Conservation (phyloP, 2,797 vertebrate genomes). For the Trematocara caparti region DNA sequence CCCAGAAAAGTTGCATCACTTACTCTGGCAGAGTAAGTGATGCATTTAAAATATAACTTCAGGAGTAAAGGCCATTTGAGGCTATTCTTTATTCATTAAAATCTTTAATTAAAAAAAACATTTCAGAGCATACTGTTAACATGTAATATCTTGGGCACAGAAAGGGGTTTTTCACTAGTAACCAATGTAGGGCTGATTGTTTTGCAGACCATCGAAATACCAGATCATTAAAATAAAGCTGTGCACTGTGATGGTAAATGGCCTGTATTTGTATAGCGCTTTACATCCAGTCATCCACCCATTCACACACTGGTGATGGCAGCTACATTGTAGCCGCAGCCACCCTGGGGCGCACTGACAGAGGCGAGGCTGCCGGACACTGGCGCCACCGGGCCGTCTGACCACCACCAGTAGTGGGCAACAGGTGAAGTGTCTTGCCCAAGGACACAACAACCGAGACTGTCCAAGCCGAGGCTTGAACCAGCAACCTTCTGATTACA, state of each 20-base stretch:
- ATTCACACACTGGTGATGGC: too few species aligned
- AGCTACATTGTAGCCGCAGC: too few species aligned
- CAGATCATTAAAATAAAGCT: rapidly evolving
- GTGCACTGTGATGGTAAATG: neutral
- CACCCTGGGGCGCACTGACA: too few species aligned
- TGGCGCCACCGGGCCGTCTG: too few species aligned
- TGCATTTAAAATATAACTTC: neutral
- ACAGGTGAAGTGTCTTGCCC: too few species aligned
- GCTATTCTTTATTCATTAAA: neutral
- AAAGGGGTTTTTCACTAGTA: neutral
- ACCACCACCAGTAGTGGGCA: too few species aligned
- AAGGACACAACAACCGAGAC: too few species aligned
- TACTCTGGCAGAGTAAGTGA: neutral
- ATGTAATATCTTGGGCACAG: neutral
- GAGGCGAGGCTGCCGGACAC: too few species aligned
- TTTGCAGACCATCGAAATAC: rapidly evolving
- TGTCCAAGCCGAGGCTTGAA: too few species aligned
- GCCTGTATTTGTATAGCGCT: too few species aligned
- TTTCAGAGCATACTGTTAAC: neutral
- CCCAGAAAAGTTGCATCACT: neutral
- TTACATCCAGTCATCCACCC: too few species aligned
- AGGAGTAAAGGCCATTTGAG: neutral
- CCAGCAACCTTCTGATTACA: too few species aligned
- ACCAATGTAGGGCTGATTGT: neutral
- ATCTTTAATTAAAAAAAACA: neutral